Evolutionary conservation across 1,140 invertebrate species (phyloP).

Genomic region (Pentalonia nigronervosa): DNA sequence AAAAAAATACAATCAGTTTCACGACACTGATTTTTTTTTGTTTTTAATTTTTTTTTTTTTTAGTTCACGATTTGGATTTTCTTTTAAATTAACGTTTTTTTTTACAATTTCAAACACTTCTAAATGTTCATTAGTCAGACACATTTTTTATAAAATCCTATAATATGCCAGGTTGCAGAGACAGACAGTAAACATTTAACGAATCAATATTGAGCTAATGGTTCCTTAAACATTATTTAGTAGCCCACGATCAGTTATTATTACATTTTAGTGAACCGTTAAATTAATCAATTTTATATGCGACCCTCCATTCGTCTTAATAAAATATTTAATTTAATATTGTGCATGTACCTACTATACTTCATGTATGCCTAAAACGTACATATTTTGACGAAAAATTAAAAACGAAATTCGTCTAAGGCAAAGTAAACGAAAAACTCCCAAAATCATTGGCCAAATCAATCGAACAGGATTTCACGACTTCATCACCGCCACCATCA

Average conservation of each 20-base stretch:
- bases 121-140: too few relatives aligned
- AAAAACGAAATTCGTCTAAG: too few relatives aligned
- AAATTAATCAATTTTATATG: neutral
- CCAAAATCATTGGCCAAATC: too few relatives aligned
- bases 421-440: too few relatives aligned
- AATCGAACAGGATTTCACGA: too few relatives aligned
- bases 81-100: neutral
- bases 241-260: neutral
- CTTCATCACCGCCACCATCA: too few relatives aligned
- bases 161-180: neutral
- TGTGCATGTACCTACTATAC: too few relatives aligned
- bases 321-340: neutral
- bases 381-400: too few relatives aligned
- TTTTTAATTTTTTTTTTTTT: neutral
- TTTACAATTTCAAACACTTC: neutral
- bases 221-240: neutral
- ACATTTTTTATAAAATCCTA: neutral
- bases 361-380: too few relatives aligned
- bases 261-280: neutral
- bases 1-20: neutral
- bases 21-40: neutral
- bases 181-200: neutral
- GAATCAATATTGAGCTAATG: neutral
- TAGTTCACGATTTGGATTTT: neutral
- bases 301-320: neutral